Base-by-base conservation (phyloP, 2,888 invertebrate genomes). In the Agriopis aurantiaria region DNA sequence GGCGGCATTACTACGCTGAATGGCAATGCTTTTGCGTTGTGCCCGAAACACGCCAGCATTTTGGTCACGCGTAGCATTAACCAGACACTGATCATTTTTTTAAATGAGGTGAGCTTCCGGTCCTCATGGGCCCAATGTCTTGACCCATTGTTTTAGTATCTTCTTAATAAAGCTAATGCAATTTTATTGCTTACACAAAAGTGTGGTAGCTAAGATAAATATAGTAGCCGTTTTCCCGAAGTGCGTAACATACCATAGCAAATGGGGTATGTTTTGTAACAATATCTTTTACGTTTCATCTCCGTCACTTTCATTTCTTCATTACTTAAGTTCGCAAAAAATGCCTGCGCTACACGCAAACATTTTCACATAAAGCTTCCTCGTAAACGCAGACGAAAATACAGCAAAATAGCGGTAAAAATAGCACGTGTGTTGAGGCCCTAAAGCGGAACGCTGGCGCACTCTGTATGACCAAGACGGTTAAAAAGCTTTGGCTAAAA, bases 391-490 rank as follows among this genome's bases (percentile, higher is more conserved):
- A 68, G 60, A 58, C 64, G 56, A 71, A 72, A 74, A 75, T 69
- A 77, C 75, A 74, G 68, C 62, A 61, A 73, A 72, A 68, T 61
- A 69, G 68, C 69, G 76, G 73, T 76, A 72, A 71, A 75, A 73
- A 75, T 80, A 78, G 78, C 80, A 79, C 78, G 78, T 82, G 77
- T 79, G 78, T 75, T 74, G 76, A 78, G 79, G 78, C 78, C 75
- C 79, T 84, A 80, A 81, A 80, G 75, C 79, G 80, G 78, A 78
- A 78, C 78, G 72, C 51, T 8, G 49, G 45, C 45, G 55, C 71
- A 49, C 45, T 69, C 55, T 65, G 68, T 52, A 66, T 10, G 33
- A 14, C 12, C 23, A 8, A 49, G 61, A 57, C 64, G 67, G 68
- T 57, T n/a, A 41, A 0, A 45, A 53, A 64, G 40, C 45, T 70